Conservation (phyloP, 2,797 vertebrate genomes). For the Lagocephalus sceleratus region DNA sequence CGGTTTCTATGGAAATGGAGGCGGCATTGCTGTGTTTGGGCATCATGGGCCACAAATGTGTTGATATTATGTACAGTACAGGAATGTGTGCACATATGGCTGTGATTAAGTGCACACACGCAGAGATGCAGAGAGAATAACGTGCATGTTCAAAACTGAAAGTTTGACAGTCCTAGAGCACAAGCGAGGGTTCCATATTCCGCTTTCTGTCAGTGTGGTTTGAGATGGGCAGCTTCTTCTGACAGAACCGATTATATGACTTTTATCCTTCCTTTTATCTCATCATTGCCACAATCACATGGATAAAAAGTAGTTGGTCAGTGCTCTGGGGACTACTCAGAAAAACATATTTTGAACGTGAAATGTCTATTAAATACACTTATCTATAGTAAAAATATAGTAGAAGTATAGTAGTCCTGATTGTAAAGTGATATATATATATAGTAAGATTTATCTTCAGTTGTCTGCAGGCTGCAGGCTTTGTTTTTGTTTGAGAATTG, state of each 20-base stretch:
- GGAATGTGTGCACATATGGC: conserved; percentile 70
- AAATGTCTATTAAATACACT: not conserved
- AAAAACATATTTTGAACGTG: no score
- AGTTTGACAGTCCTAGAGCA: conserved; percentile 31
- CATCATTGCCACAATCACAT: not conserved
- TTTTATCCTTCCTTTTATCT: not conserved
- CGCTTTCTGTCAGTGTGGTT: not conserved
- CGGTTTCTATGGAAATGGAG: conserved; percentile 69
- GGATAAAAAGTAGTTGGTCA: no score
- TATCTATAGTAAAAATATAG: not conserved
- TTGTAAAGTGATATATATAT: no score
- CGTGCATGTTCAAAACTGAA: conserved; percentile 35
- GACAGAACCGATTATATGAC: no score
- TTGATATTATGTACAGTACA: conserved; percentile 68
- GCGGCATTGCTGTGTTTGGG: conserved; percentile 64
- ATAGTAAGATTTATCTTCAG: no score
- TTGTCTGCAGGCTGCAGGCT: no score
- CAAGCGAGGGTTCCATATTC: not conserved
- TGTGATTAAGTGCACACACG: conserved; percentile 57
- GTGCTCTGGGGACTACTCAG: no score
- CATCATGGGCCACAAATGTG: conserved; percentile 52
- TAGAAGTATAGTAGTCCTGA: no score
- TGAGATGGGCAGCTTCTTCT: no score
- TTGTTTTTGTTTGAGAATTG: no score
- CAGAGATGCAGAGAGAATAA: conserved; percentile 45